A percentile compares a stretch with the other conserved stretches of the same genome.
Evolutionary conservation across 2,888 invertebrate species (phyloP).

Genomic region (Cheilosia vulpina): DNA sequence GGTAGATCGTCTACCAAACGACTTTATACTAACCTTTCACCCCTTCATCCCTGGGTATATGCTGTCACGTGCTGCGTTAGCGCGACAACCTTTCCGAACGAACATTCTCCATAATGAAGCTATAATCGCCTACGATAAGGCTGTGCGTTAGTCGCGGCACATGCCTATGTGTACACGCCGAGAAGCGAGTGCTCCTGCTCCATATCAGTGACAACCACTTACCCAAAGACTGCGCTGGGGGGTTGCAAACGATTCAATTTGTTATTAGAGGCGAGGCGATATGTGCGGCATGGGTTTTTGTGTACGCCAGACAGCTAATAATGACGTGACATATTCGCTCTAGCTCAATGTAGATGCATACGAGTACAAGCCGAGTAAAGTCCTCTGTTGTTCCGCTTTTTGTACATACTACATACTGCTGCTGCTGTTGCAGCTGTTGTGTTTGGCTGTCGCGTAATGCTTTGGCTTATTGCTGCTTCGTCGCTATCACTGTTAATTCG

Average conservation of each 20-base stretch:
- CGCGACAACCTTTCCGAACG: conserved; percentile 57
- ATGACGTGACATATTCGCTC: conserved; percentile 69
- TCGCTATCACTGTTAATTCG: conserved; percentile 65
- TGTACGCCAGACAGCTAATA: conserved; percentile 71
- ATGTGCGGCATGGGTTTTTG: conserved; percentile 64
- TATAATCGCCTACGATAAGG: conserved; percentile 72
- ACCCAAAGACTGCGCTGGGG: conserved; percentile 61
- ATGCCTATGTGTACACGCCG: conserved; percentile 64
- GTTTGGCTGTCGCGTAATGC: conserved; percentile 68
- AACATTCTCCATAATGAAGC: conserved; percentile 70
- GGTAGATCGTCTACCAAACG: conserved; percentile 22
- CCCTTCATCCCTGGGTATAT: conserved; percentile 40
- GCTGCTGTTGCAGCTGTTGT: conserved; percentile 57
- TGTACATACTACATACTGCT: conserved; percentile 7
- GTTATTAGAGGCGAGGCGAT: conserved; percentile 69
- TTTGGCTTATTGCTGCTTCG: conserved; percentile 69
- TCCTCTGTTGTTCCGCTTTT: conserved; percentile 35
- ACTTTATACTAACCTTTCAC: conserved; percentile 31
- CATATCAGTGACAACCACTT: conserved; percentile 74
- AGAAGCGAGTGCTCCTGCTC: conserved; percentile 63
- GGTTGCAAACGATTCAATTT: conserved; percentile 73
- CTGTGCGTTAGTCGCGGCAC: conserved; percentile 66
- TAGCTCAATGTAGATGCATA: conserved; percentile 37
- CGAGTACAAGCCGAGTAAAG: conserved; percentile 15
- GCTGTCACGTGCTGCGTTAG: conserved; percentile 67